phyloP scores from a whole-genome alignment of 1,140 invertebrate species.

The Apocrypta bakeri region DNA sequence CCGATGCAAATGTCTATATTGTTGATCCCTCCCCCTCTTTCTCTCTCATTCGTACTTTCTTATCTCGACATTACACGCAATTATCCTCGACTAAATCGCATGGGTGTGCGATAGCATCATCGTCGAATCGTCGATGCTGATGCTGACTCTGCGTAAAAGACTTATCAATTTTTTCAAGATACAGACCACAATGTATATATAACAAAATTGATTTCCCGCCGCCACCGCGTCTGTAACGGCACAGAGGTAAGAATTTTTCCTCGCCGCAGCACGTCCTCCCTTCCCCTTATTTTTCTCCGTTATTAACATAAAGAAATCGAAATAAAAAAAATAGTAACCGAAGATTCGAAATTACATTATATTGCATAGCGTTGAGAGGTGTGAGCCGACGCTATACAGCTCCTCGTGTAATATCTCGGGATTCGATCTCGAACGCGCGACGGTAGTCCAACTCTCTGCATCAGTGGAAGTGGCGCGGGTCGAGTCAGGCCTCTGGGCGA shows the following conservation, averaged over 20 bases:
- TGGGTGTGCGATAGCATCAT: background rate
- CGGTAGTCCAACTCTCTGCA: background rate
- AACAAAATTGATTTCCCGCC: too few species aligned
- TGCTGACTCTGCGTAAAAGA: background rate
- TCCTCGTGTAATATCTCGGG: background rate
- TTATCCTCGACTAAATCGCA: background rate
- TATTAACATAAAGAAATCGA: too few species aligned
- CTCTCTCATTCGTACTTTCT: background rate
- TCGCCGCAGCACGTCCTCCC: too few species aligned
- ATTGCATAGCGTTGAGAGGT: too few species aligned
- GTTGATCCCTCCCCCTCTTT: background rate
- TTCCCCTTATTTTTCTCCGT: too few species aligned
- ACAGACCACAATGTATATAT: background rate
- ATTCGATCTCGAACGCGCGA: background rate
- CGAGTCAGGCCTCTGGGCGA: constrained; percentile 36
- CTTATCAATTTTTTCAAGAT: background rate
- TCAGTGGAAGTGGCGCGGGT: constrained; percentile 40
- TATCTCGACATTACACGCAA: background rate
- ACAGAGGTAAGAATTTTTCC: too few species aligned
- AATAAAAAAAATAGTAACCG: too few species aligned
- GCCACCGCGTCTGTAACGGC: too few species aligned
- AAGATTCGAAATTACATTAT: too few species aligned
- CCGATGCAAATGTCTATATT: constrained; percentile 20
- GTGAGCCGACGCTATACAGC: background rate
- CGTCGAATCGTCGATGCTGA: background rate